Evolutionary conservation across 2,888 invertebrate genomes (phyloP).

Genomic region (Pollenia labialis): DNA sequence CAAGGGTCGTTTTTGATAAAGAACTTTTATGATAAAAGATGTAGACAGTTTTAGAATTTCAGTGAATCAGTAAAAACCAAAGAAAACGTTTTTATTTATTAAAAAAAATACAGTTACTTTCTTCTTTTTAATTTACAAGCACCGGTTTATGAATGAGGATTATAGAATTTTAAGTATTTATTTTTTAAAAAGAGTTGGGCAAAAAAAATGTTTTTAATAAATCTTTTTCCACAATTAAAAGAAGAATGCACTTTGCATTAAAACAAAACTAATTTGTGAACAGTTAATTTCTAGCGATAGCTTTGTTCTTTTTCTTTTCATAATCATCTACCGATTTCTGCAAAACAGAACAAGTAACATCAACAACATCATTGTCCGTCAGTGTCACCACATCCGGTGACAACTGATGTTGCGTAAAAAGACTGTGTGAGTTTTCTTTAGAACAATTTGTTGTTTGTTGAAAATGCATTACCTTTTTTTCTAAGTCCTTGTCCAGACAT

Average conservation of each 20-base stretch:
- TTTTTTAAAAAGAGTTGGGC: too few relatives aligned
- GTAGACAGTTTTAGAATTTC: not conserved
- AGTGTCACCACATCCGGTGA: slow-evolving; percentile 75
- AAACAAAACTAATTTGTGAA: not conserved
- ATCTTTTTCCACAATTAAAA: too few relatives aligned
- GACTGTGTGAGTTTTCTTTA: not conserved
- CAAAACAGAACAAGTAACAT: not conserved
- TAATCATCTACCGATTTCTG: not conserved
- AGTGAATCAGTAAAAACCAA: not conserved
- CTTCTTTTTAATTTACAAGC: not conserved
- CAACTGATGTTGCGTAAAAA: slow-evolving; percentile 70
- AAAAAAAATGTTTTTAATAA: too few relatives aligned
- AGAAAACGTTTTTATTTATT: too few relatives aligned
- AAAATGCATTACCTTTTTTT: slow-evolving; percentile 4
- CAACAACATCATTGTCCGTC: slow-evolving; percentile 8
- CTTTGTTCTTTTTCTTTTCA: not conserved
- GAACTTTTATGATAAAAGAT: too few relatives aligned
- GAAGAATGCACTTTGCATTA: not conserved
- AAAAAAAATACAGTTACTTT: too few relatives aligned
- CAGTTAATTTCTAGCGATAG: not conserved
- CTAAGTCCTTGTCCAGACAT: not conserved
- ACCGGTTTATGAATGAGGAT: not conserved
- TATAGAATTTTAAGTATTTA: not conserved
- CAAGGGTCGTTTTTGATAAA: not conserved
- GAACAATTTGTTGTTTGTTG: slow-evolving; percentile 37